Evolutionary conservation across 2,888 invertebrate genomes (phyloP).

Genomic region (Standfussiana lucernea): DNA sequence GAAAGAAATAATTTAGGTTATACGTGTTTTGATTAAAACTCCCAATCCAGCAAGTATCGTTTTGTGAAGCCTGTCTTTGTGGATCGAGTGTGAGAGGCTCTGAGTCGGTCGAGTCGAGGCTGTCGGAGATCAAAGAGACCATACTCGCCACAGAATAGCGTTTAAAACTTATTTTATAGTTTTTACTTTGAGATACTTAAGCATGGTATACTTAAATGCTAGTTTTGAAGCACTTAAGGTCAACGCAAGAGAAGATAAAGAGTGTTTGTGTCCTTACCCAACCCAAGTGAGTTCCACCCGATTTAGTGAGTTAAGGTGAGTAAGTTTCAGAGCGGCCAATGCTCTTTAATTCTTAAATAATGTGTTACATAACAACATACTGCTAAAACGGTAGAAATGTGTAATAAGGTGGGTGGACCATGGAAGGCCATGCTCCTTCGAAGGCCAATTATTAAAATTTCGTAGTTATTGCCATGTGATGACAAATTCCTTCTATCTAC

Average conservation of each 20-base stretch:
- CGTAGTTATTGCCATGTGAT: too few relatives aligned
- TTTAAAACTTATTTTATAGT: not conserved
- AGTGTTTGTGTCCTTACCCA: not conserved
- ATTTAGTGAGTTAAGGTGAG: not conserved
- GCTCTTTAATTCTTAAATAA: constrained; percentile 20
- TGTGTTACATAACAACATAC: constrained; percentile 3
- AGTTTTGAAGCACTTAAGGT: not conserved
- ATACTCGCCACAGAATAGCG: not conserved
- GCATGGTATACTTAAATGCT: not conserved
- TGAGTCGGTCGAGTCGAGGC: not conserved
- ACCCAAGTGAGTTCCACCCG: not conserved
- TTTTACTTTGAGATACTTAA: not conserved
- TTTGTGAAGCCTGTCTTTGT: not conserved
- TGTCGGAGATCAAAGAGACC: not conserved
- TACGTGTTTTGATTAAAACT: not conserved
- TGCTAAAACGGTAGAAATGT: not conserved
- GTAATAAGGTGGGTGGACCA: too few relatives aligned
- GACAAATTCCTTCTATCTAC: too few relatives aligned
- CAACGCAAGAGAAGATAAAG: not conserved
- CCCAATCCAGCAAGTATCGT: not conserved
- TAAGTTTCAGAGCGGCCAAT: not conserved
- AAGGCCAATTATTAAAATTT: too few relatives aligned
- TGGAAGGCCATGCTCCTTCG: too few relatives aligned
- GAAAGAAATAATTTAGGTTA: not conserved
- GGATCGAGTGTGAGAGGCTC: not conserved